A percentile compares a stretch with the other conserved stretches of the same genome.
These are phyloP conservation scores for Mantis religiosa DNA, from an alignment of 2,888 invertebrate species.

Conservation along the genomic window DNA sequence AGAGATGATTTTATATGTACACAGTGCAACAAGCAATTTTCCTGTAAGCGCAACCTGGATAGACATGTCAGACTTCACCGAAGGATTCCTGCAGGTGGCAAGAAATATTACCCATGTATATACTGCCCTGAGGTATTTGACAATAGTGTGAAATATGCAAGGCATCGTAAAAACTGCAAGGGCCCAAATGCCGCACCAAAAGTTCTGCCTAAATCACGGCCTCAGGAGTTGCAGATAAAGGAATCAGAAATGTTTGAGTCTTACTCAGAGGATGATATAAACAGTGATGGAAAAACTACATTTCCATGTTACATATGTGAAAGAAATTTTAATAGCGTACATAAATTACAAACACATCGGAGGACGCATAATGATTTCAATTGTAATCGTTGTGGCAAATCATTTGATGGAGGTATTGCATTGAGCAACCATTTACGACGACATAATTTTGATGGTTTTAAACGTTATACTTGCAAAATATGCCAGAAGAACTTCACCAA, in stretches of 20 bases:
- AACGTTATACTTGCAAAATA: slow-evolving; percentile 9
- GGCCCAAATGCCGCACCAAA: background rate
- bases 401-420: slow-evolving; percentile 18
- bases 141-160: slow-evolving; percentile 2
- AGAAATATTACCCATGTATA: slow-evolving; percentile 1
- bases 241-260: background rate
- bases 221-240: background rate
- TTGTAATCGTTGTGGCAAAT: slow-evolving; percentile 19
- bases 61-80: slow-evolving; percentile 37
- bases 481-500: slow-evolving; percentile 18
- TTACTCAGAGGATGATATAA: background rate
- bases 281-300: background rate
- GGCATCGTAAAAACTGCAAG: background rate
- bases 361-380: background rate
- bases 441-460: slow-evolving; percentile 12
- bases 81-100: background rate
- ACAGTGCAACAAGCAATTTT: slow-evolving; percentile 56
- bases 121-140: slow-evolving; percentile 6
- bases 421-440: slow-evolving; percentile 22
- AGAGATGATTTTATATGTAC: background rate
- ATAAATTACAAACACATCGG: slow-evolving; percentile 10
- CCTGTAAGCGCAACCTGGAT: slow-evolving; percentile 39
- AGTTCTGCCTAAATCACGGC: background rate
- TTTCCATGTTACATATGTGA: slow-evolving; percentile 20
- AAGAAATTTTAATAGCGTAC: background rate